Evolutionary conservation across 2,113 vertebrate species (phyloP), one percentile per base, ranked within the genome.

Genomic region (Pardalotus punctatus): DNA sequence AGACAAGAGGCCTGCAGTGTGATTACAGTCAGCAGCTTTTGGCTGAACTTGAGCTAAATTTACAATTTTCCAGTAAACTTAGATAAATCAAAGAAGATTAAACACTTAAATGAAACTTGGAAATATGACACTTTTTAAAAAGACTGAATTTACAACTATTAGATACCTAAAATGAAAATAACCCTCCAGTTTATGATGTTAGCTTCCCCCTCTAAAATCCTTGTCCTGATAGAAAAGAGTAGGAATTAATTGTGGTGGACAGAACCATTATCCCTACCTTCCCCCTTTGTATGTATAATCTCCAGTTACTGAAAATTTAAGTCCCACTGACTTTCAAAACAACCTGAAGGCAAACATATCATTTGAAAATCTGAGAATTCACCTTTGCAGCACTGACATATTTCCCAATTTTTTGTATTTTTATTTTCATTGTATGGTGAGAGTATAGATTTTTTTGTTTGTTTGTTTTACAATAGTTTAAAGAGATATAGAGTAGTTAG

Each of bases 111-210:
- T 61, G 25, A 89, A 25, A 50, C 3, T 70, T 40, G 18, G 9
- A 12, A 60, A 5, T 14, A 31, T 36, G 38, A 40, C 4, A 31
- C 33, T 71, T 45, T 20, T 10, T 21, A 12, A 66, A 18, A 42
- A 43, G 18, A 17, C 2, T 7, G 5, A 50, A 25, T 54, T 64
- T 91, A 21, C 12, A 58, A 19, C 8, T 40, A 11, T 28, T 54
- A 29, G 27, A 38, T 18, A 20, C 4, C 22, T 64, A 64, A 86
- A 69, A 50, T 69, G 14, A 33, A 78, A 81, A 66, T 36, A 82
- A 15, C 5, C 3, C 14, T n/a, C 17, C 45, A 27, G 6, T 45
- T 54, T 60, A 45, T 17, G 12, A 31, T 1, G 0, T n/a, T 51
- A 56, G 11, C 35, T 81, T 71, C 27, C 21, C 17, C 2, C 83